Base-by-base conservation (phyloP, 2,113 vertebrate genomes). In the Dipodomys merriami region DNA sequence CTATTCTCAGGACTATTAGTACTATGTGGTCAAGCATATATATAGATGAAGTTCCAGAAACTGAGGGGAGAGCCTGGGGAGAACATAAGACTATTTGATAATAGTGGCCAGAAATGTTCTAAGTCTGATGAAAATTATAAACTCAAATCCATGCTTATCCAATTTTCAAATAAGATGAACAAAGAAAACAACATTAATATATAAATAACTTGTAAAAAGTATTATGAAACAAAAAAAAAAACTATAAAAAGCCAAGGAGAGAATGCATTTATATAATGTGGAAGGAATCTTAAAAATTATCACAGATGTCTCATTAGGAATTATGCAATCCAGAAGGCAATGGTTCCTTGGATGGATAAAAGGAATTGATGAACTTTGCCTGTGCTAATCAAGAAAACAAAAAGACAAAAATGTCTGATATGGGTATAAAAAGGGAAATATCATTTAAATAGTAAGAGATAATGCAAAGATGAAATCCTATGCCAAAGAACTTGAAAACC, bases 401-500 rank as follows among this genome's bases (percentile, higher is more conserved):
- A 27, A 71, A 49, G 25, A 87, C 5, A 71, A 1, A 81, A 60
- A 80, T 84, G 35, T 64, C 27, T 57, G 81, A 44, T 23, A 64
- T 46, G 89, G 23, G 62, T 22, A 64, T 2, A n/a, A 44, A 90
- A 84, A 62, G 81, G 22, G 29, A 33, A 74, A 46, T 8, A 44
- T 60, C 33, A 71, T 22, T 78, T 27, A 78, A 60, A 72, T 12
- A 91, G 19, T 64, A 83, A 87, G 57, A 30, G 30, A 33, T 67
- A 72, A 78, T 77, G 67, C 78, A 90, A 53, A 77, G 19, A 90
- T 20, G 35, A 72, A 69, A 83, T 76, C 2, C 67, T 95, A 62
- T 10, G 53, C 12, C 82, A 90, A 87, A 69, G 77, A 76, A 68
- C 39, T 69, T 68, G 64, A 82, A n/a, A 82, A 80, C 8, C 39